These are phyloP conservation scores for Lordiphosa collinella DNA, from an alignment of 1,140 invertebrate species.

Conservation along the genomic window DNA sequence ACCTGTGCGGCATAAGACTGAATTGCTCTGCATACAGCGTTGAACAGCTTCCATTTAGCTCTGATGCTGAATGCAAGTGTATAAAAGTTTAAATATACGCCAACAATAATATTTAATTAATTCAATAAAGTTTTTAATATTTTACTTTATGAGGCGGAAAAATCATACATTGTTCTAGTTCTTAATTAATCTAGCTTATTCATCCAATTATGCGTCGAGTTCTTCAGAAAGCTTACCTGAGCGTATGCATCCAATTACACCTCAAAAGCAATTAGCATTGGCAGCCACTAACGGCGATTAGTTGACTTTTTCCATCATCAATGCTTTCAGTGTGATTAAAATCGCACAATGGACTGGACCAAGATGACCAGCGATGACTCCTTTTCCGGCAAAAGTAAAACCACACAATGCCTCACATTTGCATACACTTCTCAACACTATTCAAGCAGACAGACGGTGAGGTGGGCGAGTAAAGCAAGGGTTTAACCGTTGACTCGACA, in stretches of 20 bases:
- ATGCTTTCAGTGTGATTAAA: constrained; percentile 9
- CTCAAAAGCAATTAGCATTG: constrained; percentile 4
- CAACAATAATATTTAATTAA: too few relatives aligned
- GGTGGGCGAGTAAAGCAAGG: background rate
- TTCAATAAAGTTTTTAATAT: too few relatives aligned
- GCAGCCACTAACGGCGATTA: constrained; percentile 4
- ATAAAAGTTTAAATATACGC: too few relatives aligned
- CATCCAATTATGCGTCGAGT: background rate
- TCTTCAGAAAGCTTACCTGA: background rate
- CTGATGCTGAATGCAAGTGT: too few relatives aligned
- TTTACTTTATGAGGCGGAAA: background rate
- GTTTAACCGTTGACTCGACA: constrained; percentile 70
- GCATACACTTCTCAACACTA: constrained; percentile 27
- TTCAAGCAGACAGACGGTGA: background rate
- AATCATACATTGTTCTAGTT: too few relatives aligned
- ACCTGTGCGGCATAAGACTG: too few relatives aligned
- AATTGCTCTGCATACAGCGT: too few relatives aligned
- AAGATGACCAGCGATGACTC: constrained; percentile 13
- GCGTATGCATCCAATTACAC: constrained; percentile 1
- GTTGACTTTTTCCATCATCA: constrained; percentile 2
- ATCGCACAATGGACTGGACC: constrained; percentile 17
- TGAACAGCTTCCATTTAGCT: too few relatives aligned
- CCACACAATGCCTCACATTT: constrained; percentile 51
- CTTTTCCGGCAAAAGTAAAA: constrained; percentile 13
- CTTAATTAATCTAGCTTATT: background rate